phyloP scores from a whole-genome alignment of 1,140 invertebrate genomes.

The Platorchestia sp. region DNA sequence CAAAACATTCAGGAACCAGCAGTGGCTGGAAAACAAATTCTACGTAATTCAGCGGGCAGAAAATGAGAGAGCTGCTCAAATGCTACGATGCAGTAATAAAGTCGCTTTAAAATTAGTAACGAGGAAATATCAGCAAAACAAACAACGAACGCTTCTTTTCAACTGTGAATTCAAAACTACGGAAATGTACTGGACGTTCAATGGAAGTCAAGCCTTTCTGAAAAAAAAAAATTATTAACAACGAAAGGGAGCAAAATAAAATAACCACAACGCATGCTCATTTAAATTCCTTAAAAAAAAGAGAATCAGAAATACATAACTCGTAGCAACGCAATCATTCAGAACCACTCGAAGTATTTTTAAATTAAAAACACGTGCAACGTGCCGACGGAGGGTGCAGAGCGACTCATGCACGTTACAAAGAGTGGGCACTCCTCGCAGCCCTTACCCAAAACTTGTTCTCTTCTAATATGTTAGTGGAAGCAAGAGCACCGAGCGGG shows the following conservation, averaged over 20 bases:
- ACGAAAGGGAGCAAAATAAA: neutral
- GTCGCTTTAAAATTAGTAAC: neutral
- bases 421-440: neutral
- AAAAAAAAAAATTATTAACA: neutral
- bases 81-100: neutral
- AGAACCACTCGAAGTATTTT: neutral
- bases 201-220: neutral
- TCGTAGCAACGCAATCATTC: neutral
- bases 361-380: conserved; percentile 3
- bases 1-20: neutral
- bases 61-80: neutral
- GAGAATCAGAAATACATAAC: neutral
- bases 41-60: neutral
- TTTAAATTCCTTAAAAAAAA: neutral
- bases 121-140: neutral
- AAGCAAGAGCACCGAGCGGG: conserved; percentile 63
- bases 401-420: conserved; percentile 61
- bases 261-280: neutral
- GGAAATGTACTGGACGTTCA: neutral
- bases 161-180: neutral
- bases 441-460: conserved; percentile 67
- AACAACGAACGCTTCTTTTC: neutral
- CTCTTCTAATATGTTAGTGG: conserved; percentile 67
- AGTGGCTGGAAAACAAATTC: neutral
- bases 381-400: conserved; percentile 67